Percentiles rank a stretch among this genome's conserved stretches.
Conservation (phyloP, 2,113 vertebrate genomes). For the Lota lota region DNA sequence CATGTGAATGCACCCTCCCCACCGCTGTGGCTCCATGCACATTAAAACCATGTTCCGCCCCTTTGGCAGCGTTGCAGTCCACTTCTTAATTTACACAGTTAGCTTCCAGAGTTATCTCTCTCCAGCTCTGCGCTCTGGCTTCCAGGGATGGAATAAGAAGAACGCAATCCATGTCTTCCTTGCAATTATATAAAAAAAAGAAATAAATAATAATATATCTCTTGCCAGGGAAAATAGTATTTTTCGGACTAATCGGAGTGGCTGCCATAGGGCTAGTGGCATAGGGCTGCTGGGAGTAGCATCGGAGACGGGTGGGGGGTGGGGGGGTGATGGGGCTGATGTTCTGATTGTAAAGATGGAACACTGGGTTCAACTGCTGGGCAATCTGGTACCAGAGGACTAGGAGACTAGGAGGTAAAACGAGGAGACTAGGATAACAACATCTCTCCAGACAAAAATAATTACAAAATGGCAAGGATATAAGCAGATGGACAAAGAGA, state of each 20-base stretch:
- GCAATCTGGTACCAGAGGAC: too few species aligned
- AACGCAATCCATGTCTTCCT: constrained; percentile 13
- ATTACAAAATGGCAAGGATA: not conserved
- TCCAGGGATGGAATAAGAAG: constrained; percentile 37
- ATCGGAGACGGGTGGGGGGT: constrained; percentile 12
- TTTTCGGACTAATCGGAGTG: constrained; percentile 36
- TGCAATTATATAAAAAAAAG: not conserved
- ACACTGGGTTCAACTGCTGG: constrained; percentile 21
- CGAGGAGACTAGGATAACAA: not conserved
- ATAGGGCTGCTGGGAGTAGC: constrained; percentile 28
- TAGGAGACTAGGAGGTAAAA: not conserved
- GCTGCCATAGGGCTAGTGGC: too few species aligned
- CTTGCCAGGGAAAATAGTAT: constrained; percentile 28
- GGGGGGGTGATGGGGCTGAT: constrained; percentile 32
- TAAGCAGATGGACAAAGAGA: not conserved
- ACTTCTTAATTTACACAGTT: constrained; percentile 1
- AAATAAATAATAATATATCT: not conserved
- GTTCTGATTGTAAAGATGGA: constrained; percentile 43
- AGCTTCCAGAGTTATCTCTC: constrained; percentile 41
- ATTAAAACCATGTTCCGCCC: too few species aligned
- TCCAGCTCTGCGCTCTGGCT: constrained; percentile 14
- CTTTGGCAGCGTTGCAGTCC: too few species aligned
- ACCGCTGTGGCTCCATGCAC: too few species aligned
- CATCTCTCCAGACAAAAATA: not conserved
- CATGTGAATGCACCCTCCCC: too few species aligned